Base-by-base conservation (phyloP, 2,888 invertebrate genomes). In the Acanthosepion esculentum region DNA sequence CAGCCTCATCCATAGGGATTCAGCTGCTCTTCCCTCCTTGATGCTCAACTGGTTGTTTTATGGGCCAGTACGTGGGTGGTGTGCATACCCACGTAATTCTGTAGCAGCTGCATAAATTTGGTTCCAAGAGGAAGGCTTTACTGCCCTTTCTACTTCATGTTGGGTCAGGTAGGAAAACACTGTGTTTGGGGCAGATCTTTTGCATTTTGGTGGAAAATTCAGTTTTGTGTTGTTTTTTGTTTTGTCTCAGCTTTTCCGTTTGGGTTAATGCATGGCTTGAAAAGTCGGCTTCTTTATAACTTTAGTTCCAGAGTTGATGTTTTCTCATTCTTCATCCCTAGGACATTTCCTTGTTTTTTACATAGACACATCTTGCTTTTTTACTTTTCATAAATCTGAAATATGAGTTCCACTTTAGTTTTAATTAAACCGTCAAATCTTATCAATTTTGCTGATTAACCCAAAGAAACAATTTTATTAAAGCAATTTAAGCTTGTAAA, bases 151-250 rank as follows among this genome's bases (percentile, higher is more conserved):
- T 29, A 12, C 92, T 92, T 92, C 48, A n/a, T 50, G 50, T 50
- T 92, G 48, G 92, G 50, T 92, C 92, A 92, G 92, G 92, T 92
- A 92, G 48, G 92, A 92, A 48, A 29, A 50, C 29, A 5, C 48
- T 92, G 15, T 92, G 29, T 50, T 92, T 0, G 48, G 50, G 92
- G 15, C 4, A 15, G 23, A 50, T 50, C n/a, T 50, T 92, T 50
- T 92, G 48, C n/a, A 33, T 48, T 48, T 92, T 92, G 92, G 48
- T 92, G 48, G 29, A 12, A n/a, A 92, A 50, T 48, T 50, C 50
- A 33, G 48, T 48, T 50, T 48, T 48, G 12, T n/a, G 2, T 48
- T 50, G 2, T 8, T 48, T 48, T 50, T 48, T 26, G 3, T 92
- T 48, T 50, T 23, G 18, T 50, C 41, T 50, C 18, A 26, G 29